Evolutionary conservation across 1,140 invertebrate species (phyloP).

Genomic region (Anastatus disparis): DNA sequence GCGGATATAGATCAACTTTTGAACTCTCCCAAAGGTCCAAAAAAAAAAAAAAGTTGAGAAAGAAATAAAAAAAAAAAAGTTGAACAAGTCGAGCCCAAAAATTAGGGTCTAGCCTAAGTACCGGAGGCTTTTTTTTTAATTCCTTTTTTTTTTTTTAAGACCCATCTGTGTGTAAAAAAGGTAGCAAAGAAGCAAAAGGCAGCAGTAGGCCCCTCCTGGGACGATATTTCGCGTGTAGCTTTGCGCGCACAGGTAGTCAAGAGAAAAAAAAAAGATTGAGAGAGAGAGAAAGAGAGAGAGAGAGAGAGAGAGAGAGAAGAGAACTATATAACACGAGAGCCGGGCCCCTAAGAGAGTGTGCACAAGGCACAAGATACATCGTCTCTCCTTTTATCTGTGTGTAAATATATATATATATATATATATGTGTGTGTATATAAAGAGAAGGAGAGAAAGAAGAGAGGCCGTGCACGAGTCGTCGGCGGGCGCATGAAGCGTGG

Average conservation of each 20-base stretch:
- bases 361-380: too few relatives aligned
- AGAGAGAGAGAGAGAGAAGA: slow-evolving; percentile 18
- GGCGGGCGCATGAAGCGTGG: slow-evolving; percentile 59
- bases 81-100: neutral
- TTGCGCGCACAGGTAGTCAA: slow-evolving; percentile 19
- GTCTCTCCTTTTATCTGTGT: too few relatives aligned
- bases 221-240: slow-evolving; percentile 17
- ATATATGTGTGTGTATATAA: too few relatives aligned
- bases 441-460: slow-evolving; percentile 31
- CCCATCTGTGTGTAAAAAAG: neutral
- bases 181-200: neutral
- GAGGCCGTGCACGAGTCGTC: slow-evolving; percentile 33
- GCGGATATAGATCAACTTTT: too few relatives aligned
- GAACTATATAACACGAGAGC: too few relatives aligned
- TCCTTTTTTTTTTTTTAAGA: too few relatives aligned
- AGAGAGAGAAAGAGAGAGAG: neutral
- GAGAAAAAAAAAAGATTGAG: too few relatives aligned
- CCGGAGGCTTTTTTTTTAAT: too few relatives aligned
- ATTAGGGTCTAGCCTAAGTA: slow-evolving; percentile 6
- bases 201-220: neutral
- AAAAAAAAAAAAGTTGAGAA: slow-evolving; percentile 13
- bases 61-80: slow-evolving; percentile 12
- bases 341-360: too few relatives aligned
- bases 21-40: too few relatives aligned
- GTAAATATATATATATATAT: too few relatives aligned